These are phyloP conservation scores for Euphydryas editha DNA, from an alignment of 2,888 invertebrate genomes.

Conservation along the genomic window DNA sequence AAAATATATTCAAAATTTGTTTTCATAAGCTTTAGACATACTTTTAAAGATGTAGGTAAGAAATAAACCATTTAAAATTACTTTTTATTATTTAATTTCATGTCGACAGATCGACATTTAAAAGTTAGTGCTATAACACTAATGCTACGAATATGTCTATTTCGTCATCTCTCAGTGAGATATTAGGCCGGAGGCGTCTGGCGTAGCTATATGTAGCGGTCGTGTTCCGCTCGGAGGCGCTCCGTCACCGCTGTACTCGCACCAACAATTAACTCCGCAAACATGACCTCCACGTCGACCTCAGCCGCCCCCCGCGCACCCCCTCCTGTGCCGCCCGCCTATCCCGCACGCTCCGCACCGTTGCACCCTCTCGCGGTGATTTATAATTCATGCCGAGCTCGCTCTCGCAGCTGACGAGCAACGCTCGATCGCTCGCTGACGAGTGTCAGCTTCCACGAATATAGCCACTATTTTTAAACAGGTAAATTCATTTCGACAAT, in stretches of 20 bases:
- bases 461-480: neutral
- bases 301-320: neutral
- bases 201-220: neutral
- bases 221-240: slow-evolving; percentile 35
- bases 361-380: slow-evolving; percentile 83
- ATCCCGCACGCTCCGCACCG: slow-evolving; percentile 72
- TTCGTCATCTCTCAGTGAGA: neutral
- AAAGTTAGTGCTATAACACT: neutral
- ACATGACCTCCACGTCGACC: slow-evolving; percentile 20
- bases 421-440: slow-evolving; percentile 88
- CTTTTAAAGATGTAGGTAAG: too few species aligned
- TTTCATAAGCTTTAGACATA: too few species aligned
- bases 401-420: slow-evolving; percentile 83
- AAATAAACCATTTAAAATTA: too few species aligned
- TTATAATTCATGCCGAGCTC: slow-evolving; percentile 84
- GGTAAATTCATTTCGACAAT: neutral
- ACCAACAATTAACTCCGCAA: slow-evolving; percentile 28
- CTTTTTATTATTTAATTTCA: too few species aligned
- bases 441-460: slow-evolving; percentile 65
- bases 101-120: neutral
- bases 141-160: neutral
- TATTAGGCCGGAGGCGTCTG: neutral
- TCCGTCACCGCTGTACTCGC: slow-evolving; percentile 11
- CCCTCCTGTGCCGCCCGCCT: neutral
- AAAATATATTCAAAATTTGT: too few species aligned